Evolutionary conservation across 2,113 vertebrate genomes (phyloP), one percentile per base, ranked within the genome.

Genomic region (Connochaetes taurinus): DNA sequence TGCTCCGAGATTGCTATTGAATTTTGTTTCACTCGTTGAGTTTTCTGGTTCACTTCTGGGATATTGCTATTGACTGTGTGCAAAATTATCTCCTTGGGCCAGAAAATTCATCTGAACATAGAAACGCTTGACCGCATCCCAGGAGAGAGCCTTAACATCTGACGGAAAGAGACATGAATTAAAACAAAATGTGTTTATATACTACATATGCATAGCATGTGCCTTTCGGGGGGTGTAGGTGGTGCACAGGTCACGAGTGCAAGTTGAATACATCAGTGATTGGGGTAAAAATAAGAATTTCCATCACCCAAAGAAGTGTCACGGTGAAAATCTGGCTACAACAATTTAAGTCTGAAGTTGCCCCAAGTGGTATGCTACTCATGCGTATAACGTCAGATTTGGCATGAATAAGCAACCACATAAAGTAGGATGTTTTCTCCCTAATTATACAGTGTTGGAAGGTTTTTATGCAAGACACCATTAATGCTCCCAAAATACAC

Each of bases 51-150:
- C 86, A 64, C 90, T 43, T 45, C 90, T 97, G 90, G 55, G 85
- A 96, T 98, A 97, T 97, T 98, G 64, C 94, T 98, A 96, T 94
- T 98, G 98, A 98, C 96, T 95, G 57, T 96, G 78, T 95, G 64
- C 88, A 98, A 98, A 97, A 97, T 97, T 96, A 98, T 98, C 81
- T 98, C 84, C 92, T 97, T 97, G 80, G 80, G 83, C 87, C 96
- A 97, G 96, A 98, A 98, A 98, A 98, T 98, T 97, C 60, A 97
- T 98, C 96, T 98, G 97, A 96, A 83, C 97, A 92, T 47, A 96
- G 95, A 81, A 98, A 43, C 0, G 6, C 83, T 96, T 58, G 90
- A 92, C 82, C 60, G 96, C 84, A 94, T 97, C 82, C 90, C 78
- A 80, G 96, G 89, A 97, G 96, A 97, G 92, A 57, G 47, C n/a